Evolutionary conservation across 1,140 invertebrate genomes (phyloP).

Genomic region (Ylistrum balloti): DNA sequence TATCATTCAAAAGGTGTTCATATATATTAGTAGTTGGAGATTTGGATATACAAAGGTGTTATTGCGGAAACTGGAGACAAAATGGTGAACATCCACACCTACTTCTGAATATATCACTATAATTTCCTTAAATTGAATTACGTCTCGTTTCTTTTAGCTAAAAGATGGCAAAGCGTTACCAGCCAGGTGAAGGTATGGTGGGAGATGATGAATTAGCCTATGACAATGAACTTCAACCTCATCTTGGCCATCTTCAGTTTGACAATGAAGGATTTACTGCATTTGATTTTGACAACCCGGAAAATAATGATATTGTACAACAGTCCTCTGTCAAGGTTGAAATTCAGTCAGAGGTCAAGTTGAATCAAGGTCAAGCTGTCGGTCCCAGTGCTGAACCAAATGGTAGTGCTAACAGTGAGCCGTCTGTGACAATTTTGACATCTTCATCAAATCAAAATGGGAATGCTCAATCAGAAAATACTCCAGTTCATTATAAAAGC

Average conservation of each 20-base stretch:
- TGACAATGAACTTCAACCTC: not conserved
- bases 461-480: not conserved
- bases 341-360: not conserved
- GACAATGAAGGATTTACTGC: not conserved
- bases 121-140: no score
- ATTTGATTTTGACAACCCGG: not conserved
- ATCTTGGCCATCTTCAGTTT: not conserved
- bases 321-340: not conserved
- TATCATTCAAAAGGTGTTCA: no score
- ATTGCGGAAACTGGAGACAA: no score
- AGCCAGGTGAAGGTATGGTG: not conserved
- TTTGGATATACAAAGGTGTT: no score
- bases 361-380: not conserved
- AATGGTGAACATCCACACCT: no score
- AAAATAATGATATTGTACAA: not conserved
- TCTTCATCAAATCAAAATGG: not conserved
- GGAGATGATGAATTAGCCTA: slow-evolving; percentile 31
- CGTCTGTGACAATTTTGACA: not conserved
- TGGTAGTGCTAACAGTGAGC: not conserved
- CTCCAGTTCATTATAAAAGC: not conserved
- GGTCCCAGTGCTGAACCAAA: not conserved
- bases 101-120: no score
- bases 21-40: no score
- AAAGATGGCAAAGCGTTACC: slow-evolving; percentile 5
- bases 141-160: no score